Evolutionary conservation across 2,888 invertebrate genomes (phyloP).

Genomic region (Orthosia gracilis): DNA sequence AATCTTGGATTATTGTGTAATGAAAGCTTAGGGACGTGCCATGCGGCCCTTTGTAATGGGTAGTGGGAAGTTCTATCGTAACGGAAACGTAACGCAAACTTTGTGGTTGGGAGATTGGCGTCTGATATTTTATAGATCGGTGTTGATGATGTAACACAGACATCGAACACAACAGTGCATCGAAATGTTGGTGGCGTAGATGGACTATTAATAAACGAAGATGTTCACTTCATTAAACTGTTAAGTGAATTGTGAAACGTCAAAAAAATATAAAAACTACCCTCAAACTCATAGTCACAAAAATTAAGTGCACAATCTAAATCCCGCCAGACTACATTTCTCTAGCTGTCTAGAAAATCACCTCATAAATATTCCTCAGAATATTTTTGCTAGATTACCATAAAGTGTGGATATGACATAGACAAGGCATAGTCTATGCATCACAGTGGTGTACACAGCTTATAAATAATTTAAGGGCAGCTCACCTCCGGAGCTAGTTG

Average conservation of each 20-base stretch:
- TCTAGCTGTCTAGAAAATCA: conserved; percentile 43
- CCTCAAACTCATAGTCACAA: conserved; percentile 5
- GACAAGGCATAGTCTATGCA: conserved; percentile 55
- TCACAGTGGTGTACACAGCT: conserved; percentile 52
- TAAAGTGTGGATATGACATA: conserved; percentile 55
- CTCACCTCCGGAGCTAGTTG: conserved; percentile 57
- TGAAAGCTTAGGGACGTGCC: conserved; percentile 27
- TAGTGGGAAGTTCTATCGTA: conserved; percentile 18
- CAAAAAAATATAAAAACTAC: conserved; percentile 3
- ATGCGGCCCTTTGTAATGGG: conserved; percentile 14
- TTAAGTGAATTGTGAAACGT: conserved; percentile 1
- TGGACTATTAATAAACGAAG: background rate
- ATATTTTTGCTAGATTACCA: conserved; percentile 55
- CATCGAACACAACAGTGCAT: background rate
- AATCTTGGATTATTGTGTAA: conserved; percentile 61
- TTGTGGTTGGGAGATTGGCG: conserved; percentile 16
- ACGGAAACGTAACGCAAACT: conserved; percentile 17
- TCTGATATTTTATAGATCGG: background rate
- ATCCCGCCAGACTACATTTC: conserved; percentile 39
- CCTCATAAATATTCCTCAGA: conserved; percentile 56
- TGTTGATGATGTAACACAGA: background rate
- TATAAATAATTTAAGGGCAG: conserved; percentile 65
- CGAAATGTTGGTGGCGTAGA: background rate
- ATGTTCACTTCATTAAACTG: conserved; percentile 3
- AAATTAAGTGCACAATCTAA: conserved; percentile 40